Conservation (phyloP, 2,888 invertebrate species). For the Leuctra nigra region DNA sequence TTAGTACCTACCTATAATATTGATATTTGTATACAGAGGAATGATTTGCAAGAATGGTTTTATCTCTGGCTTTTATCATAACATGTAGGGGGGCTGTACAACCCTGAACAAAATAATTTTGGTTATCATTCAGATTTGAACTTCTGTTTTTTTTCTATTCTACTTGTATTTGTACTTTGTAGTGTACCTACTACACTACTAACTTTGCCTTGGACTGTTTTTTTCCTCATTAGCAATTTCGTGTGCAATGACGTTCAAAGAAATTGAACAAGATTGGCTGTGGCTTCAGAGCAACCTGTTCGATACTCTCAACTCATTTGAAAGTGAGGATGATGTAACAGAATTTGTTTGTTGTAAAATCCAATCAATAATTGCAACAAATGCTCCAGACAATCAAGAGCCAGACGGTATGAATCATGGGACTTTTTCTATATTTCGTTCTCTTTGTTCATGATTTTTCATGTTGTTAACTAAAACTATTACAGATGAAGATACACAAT, state of each 20-base stretch:
- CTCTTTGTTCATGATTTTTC: background rate
- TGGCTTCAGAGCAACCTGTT: slow-evolving; percentile 87
- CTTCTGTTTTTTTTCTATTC: no score
- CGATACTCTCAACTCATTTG: slow-evolving; percentile 82
- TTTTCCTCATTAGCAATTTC: slow-evolving; percentile 93
- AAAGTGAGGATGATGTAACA: slow-evolving; percentile 87
- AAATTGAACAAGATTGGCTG: slow-evolving; percentile 89
- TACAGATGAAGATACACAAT: slow-evolving; percentile 77
- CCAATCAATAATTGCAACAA: slow-evolving; percentile 84
- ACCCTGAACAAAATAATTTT: no score
- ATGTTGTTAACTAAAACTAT: slow-evolving; percentile 30
- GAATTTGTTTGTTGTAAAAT: slow-evolving; percentile 96
- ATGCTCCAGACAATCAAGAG: slow-evolving; percentile 47
- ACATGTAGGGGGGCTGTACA: no score
- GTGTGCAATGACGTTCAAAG: slow-evolving; percentile 75
- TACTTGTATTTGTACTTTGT: no score
- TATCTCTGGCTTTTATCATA: no score
- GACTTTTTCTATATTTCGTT: no score
- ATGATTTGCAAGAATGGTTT: no score
- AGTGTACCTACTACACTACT: no score
- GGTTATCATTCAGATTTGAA: no score
- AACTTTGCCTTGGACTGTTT: no score
- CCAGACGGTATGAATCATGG: slow-evolving; percentile 22
- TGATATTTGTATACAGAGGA: no score
- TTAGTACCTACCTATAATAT: no score